Base-by-base conservation (phyloP, 2,888 invertebrate genomes). In the Cylindroiulus punctatus region DNA sequence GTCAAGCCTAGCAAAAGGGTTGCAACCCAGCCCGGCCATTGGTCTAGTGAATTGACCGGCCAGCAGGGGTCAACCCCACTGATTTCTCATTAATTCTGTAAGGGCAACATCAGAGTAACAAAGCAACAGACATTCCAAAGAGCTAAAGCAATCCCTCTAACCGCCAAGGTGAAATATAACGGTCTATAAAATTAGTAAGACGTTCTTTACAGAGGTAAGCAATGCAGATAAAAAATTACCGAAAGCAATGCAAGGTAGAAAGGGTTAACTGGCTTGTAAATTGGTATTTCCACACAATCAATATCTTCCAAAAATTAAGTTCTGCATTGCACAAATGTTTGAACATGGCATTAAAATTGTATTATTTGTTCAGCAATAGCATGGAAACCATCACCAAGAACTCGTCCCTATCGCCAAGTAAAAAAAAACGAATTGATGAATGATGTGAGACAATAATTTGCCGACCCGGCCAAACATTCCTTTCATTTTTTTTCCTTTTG, bases 141-240 rank as follows among this genome's bases (percentile, higher is more conserved):
- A 76, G 76, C 7, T 22, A 76, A 76, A 76, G 76, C 76, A 76
- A 22, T 65, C 26, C n/a, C 26, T 65, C 26, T 4, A 26, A 17
- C 30, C 76, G 30, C 30, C 76, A 76, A 76, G 65, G 65, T 65
- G 65, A 52, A 52, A 52, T 5, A 65, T 65, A 65, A 65, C 22
- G 76, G 76, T 26, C 30, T 30, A 30, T 26, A 76, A 26, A 30
- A 10, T 14, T 10, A 30, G 30, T 30, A 17, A 76, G 76, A 22
- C 0, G 76, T 12, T 14, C 14, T 76, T n/a, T 22, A 76, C 8
- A 76, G 30, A 76, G 30, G 30, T 76, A 12, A 76, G 12, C 12
- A 17, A 76, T 76, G 76, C 14, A 0, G 26, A 76, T 30, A 30
- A 76, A 30, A 30, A 76, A 26, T 26, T 0, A 22, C 22, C 65